Conservation (phyloP, 2,113 vertebrate genomes). For the Muntiacus reevesi region DNA sequence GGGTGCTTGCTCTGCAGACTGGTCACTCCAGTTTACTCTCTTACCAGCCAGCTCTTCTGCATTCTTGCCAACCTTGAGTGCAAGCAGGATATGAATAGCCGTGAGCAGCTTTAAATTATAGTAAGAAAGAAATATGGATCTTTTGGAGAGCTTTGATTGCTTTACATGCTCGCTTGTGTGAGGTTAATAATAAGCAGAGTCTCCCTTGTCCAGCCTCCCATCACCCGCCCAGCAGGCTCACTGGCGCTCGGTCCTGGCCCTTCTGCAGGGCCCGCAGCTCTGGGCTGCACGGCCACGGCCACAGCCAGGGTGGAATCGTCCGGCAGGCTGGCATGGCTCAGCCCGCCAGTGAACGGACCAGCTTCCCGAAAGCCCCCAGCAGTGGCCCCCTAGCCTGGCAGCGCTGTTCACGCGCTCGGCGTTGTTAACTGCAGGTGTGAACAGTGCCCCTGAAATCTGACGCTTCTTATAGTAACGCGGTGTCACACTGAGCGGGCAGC, state of each 20-base stretch:
- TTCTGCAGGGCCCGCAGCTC: neutral
- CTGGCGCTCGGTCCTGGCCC: fast-evolving
- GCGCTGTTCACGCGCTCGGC: fast-evolving
- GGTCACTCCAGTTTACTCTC: fast-evolving
- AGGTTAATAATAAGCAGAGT: neutral
- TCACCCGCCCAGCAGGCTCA: neutral
- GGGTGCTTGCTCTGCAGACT: neutral
- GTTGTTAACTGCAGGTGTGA: too few species aligned
- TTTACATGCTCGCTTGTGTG: neutral
- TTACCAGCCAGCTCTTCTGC: fast-evolving
- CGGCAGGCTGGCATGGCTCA: neutral
- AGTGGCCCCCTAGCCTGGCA: neutral
- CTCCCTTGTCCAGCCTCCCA: neutral
- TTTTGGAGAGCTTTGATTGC: neutral
- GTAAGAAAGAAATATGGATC: neutral
- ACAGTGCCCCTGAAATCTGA: neutral
- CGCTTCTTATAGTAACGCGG: fast-evolving
- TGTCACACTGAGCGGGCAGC: fast-evolving
- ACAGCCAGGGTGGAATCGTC: fast-evolving
- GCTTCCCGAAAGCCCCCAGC: neutral
- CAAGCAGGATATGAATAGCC: neutral
- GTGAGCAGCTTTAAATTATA: neutral
- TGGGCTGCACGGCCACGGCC: neutral
- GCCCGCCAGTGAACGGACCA: neutral
- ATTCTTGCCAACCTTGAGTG: fast-evolving